Evolutionary conservation across 2,797 vertebrate genomes (phyloP), one percentile per base, ranked within the genome.

Genomic region (Neoniphon sammara): DNA sequence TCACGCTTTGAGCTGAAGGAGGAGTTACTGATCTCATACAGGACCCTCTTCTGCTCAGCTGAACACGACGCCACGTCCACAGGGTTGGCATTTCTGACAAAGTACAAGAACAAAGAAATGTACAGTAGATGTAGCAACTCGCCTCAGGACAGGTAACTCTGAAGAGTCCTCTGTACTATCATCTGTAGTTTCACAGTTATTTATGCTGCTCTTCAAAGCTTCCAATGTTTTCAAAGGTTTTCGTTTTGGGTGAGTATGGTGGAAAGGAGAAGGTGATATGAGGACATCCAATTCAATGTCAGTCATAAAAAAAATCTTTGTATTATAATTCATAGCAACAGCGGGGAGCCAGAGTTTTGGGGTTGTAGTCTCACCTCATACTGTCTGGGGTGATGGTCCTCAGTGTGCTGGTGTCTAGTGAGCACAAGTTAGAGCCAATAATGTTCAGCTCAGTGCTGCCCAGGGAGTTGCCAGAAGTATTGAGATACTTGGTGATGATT

Each of bases 401-500:
- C 34, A 93, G 77, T 2, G 80, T 74, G 7, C 54, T 87, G 59
- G 47, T 1, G 31, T 90, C 60, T 63, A 93, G 63, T n/a, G 88
- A 75, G 65, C 92, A 93, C 46, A 93, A 30, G 49, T 87, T 88
- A 25, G 88, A 83, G 34, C 34, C 67, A 27, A 93, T 84, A 9
- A 17, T 21, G 21, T 89, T 88, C 59, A 93, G 75, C 69, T 91
- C 92, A 39, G 34, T 50, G 55, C 44, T 78, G 59, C 81, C 85
- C 69, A 93, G 69, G 0, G 75, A 78, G 57, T 91, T 87, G 0
- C 82, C 79, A 30, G 67, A 4, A 9, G 80, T 72, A 1, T 2
- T 81, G 68, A 93, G 82, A 70, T 93, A 93, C 56, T 73, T 78
- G 44, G 77, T 85, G 77, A 93, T 92, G 63, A 93, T 84, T 44